Base-by-base conservation (phyloP, 2,888 invertebrate genomes). In the Laspeyria flexula region DNA sequence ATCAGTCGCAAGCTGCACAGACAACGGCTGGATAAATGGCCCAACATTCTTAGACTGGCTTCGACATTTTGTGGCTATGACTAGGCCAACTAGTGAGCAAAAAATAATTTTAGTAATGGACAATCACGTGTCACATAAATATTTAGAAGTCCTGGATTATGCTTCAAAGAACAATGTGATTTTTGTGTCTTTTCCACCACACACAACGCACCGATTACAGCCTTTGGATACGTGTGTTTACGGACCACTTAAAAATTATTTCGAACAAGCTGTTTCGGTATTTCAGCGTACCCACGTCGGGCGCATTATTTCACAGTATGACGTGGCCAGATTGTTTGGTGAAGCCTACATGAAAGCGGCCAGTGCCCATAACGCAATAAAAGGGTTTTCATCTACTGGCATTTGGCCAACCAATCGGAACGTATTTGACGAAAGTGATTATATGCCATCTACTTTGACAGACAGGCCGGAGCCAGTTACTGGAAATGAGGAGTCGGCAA, bases 21-120 rank as follows among this genome's bases (percentile, higher is more conserved):
- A 58, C 15, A 65, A 51, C 29, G 65, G 67, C 7, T 66, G 63
- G 61, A 59, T 56, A 9, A 61, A 58, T 46, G 61, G 63, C 1
- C 34, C 38, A 27, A 40, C 16, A 27, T 68, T 70, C 40, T 54
- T 68, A 16, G 55, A 68, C 5, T 64, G 67, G 69, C 43, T 61
- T 0, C 48, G 44, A 7, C 31, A 43, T 38, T 63, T 59, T 41
- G 44, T 64, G n/a, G 50, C 37, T 12, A 51, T 33, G 9, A 46
- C 41, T 27, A 38, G 65, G 13, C 64, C 56, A 33, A 63, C 64
- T 12, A 12, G 18, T 7, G 52, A 62, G n/a, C 44, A 59, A 37
- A 60, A 57, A 50, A 16, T 57, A 38, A 2, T 60, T 27, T 40
- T 60, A 12, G 43, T 63, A 13, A 23, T 63, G 39, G 56, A 55